A percentile compares a stretch with the other conserved stretches of the same genome.
Conservation (phyloP, 2,113 vertebrate genomes). For the Dicentrarchus labrax region DNA sequence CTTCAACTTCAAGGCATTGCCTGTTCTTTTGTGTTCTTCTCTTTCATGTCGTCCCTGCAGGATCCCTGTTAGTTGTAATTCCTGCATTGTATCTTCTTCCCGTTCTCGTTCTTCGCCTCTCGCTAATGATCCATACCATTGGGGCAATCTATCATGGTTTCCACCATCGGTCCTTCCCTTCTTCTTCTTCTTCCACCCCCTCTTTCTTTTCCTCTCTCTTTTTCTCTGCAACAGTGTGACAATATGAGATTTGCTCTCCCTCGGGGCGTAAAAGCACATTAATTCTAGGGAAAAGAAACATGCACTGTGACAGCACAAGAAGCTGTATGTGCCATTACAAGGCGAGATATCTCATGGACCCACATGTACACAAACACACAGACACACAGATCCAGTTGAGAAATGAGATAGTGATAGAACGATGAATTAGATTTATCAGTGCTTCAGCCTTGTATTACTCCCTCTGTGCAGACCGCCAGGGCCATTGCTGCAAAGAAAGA, state of each 20-base stretch:
- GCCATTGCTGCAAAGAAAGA: slow-evolving; percentile 6
- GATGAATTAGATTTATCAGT: slow-evolving; percentile 37
- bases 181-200: too few species aligned
- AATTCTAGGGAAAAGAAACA: slow-evolving; percentile 24
- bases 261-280: slow-evolving; percentile 36
- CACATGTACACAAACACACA: background rate
- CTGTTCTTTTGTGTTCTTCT: background rate
- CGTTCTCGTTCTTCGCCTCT: background rate
- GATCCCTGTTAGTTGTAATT: slow-evolving; percentile 8
- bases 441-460: too few species aligned
- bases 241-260: slow-evolving; percentile 21
- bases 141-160: slow-evolving; percentile 24
- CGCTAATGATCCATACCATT: slow-evolving; percentile 36
- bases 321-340: background rate
- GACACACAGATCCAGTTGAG: background rate
- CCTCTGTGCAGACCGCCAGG: background rate
- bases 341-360: background rate
- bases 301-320: background rate
- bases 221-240: slow-evolving; percentile 8
- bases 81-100: background rate
- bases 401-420: slow-evolving; percentile 43
- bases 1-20: background rate
- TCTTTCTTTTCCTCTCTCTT: too few species aligned
- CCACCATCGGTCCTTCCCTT: slow-evolving; percentile 11
- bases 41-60: background rate